These are phyloP conservation scores for Sternarchorhynchus goeldii DNA, from an alignment of 2,797 vertebrate genomes.

Conservation along the genomic window DNA sequence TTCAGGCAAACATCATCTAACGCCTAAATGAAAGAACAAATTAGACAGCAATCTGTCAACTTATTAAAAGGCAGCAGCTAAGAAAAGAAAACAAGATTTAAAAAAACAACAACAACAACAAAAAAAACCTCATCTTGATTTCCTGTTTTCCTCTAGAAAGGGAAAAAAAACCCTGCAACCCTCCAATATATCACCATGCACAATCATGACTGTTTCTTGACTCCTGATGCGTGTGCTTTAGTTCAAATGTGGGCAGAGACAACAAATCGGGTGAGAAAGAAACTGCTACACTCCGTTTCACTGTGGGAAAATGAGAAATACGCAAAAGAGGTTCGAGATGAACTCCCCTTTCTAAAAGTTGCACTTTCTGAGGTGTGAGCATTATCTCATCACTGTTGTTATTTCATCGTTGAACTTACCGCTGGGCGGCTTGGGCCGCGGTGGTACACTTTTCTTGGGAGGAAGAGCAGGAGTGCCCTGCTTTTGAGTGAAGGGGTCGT, in stretches of 20 bases:
- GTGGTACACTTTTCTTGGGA: constrained; percentile 92
- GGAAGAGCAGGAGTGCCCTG: constrained; percentile 91
- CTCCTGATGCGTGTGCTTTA: constrained; percentile 12
- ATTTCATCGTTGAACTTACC: constrained; percentile 76
- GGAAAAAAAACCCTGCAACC: neutral
- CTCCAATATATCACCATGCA: constrained; percentile 25
- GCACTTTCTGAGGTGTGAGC: neutral
- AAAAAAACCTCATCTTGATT: constrained; percentile 16
- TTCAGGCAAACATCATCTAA: neutral
- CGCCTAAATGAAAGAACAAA: too few relatives aligned
- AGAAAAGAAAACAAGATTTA: neutral
- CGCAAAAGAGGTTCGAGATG: too few relatives aligned
- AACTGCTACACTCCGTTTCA: neutral
- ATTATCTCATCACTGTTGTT: too few relatives aligned
- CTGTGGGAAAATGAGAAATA: neutral
- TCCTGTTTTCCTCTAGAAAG: constrained; percentile 43
- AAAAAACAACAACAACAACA: too few relatives aligned
- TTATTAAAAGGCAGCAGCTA: too few relatives aligned
- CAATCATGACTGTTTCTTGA: constrained; percentile 7
- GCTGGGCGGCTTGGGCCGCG: constrained; percentile 92
- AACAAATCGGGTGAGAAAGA: neutral
- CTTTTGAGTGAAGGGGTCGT: constrained; percentile 92
- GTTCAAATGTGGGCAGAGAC: neutral
- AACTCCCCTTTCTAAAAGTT: neutral
- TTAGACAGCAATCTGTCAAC: too few relatives aligned